phyloP scores from a whole-genome alignment of 1,140 invertebrate genomes.

The Melanaphis sacchari region DNA sequence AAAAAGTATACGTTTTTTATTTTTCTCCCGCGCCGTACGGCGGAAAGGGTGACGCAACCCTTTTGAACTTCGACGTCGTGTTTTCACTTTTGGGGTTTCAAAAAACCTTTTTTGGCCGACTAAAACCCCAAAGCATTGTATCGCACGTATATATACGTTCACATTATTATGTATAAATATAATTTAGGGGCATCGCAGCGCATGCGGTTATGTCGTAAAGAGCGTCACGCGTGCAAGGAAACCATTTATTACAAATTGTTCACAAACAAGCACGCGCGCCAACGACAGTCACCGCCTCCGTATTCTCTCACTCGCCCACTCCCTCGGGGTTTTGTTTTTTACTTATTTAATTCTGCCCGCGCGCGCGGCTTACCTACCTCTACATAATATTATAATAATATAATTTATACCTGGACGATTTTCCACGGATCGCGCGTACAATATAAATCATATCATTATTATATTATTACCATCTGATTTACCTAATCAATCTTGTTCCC shows the following conservation, averaged over 20 bases:
- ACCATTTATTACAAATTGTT: slow-evolving; percentile 46
- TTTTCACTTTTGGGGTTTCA: slow-evolving; percentile 42
- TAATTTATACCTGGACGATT: neutral
- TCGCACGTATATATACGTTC: neutral
- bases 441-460: neutral
- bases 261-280: slow-evolving; percentile 34
- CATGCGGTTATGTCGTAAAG: slow-evolving; percentile 14
- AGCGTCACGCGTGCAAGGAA: slow-evolving; percentile 2
- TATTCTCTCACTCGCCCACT: neutral
- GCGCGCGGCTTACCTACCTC: neutral
- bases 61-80: slow-evolving; percentile 38
- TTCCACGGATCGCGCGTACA: neutral
- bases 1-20: neutral
- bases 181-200: neutral
- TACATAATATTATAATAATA: neutral
- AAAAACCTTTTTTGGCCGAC: slow-evolving; percentile 39
- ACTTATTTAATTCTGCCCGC: neutral
- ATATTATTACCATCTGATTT: neutral
- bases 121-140: slow-evolving; percentile 17
- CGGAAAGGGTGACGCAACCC: neutral
- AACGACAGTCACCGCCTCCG: slow-evolving; percentile 11
- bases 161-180: neutral
- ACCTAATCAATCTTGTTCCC: neutral
- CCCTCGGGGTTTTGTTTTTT: neutral
- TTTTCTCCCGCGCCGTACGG: too few relatives aligned